Base-by-base conservation (phyloP, 2,888 invertebrate genomes). In the Sphaeridia pumilis region DNA sequence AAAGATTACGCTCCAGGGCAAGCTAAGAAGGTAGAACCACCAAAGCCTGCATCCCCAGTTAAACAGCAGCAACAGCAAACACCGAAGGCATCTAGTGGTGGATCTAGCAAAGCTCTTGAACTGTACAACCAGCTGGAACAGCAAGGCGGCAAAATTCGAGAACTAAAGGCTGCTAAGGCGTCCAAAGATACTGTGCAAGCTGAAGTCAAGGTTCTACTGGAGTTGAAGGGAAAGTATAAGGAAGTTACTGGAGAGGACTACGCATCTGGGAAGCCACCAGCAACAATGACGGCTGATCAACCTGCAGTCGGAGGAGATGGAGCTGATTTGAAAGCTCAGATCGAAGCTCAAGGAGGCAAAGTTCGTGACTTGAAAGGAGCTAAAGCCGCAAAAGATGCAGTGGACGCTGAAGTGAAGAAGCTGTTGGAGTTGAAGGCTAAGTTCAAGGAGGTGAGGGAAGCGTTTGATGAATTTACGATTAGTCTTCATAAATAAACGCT, bases 181-280 rank as follows among this genome's bases (percentile, higher is more conserved):
- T 31, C 36, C 14, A 85, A 85, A 69, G 70, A 67, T 56, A 58
- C 49, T 3, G 58, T 73, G 35, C 75, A 79, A 42, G 70, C 69
- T 20, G 79, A 75, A 60, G 78, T 79, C 2, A 80, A 84, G 66
- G 69, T 71, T 35, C 72, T 90, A 1, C 69, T 87, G 26, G 74
- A 74, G 5, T 69, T 89, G 1, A 92, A 92, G 71, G 73, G 76
- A 0, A 78, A 85, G 57, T 90, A 80, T 71, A 90, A 89, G 69
- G 72, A 52, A 20, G 25, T 50, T n/a, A n/a, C n/a, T n/a, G n/a
- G n/a, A n/a, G n/a, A n/a, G n/a, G 60, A 60, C 38, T 60, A 56
- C 36, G 45, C 22, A 17, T 31, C 56, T 20, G 46, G 54, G n/a
- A 41, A 49, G n/a, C 56, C 53, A n/a, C 50, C 50, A 7, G 12